Conservation (phyloP, 1,140 invertebrate genomes). For the Drosophila tani region DNA sequence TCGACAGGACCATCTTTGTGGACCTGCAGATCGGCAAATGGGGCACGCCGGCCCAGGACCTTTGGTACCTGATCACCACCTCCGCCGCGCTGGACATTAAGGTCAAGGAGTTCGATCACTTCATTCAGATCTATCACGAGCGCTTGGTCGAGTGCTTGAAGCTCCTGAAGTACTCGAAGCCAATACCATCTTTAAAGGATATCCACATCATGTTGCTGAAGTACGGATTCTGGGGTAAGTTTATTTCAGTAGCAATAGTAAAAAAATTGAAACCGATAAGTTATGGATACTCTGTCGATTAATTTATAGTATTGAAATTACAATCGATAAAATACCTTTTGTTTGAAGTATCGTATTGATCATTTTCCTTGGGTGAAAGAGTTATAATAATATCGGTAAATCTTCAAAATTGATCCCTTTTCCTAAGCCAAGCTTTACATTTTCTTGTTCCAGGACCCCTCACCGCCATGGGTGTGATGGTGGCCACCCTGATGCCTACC, state of each 20-base stretch:
- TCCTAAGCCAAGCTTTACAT: neutral
- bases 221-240: conserved; percentile 62
- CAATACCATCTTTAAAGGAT: conserved; percentile 56
- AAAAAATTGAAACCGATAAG: no score
- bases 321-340: no score
- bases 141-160: conserved; percentile 57
- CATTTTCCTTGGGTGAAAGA: no score
- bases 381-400: neutral
- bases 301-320: no score
- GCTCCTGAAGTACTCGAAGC: conserved; percentile 58
- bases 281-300: no score
- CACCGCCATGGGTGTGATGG: conserved; percentile 40
- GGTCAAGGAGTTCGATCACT: conserved; percentile 67
- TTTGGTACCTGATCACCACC: conserved; percentile 66
- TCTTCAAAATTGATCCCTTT: neutral
- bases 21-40: conserved; percentile 70
- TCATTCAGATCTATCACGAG: conserved; percentile 69
- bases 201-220: conserved; percentile 64
- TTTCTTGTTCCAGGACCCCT: conserved; percentile 28
- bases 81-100: conserved; percentile 62
- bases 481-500: conserved; percentile 44
- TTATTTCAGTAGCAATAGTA: no score
- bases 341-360: no score
- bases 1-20: conserved; percentile 59
- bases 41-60: conserved; percentile 67